phyloP scores from a whole-genome alignment of 2,888 invertebrate genomes.

The Cotesia congregata region DNA sequence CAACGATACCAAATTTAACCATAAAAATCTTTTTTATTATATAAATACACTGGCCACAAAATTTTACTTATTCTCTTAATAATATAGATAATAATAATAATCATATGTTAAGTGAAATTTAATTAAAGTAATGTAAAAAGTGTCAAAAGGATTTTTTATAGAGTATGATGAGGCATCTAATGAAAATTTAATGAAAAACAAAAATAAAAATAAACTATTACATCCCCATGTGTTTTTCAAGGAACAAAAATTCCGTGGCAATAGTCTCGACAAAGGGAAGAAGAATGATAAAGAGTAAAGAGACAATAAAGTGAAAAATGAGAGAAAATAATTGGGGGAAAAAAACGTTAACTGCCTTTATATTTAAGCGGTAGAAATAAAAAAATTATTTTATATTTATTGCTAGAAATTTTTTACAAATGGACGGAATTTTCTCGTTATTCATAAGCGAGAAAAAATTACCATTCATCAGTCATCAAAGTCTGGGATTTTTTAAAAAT shows the following conservation, averaged over 20 bases:
- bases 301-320: constrained; percentile 39
- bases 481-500: too few relatives aligned
- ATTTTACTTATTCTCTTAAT: too few relatives aligned
- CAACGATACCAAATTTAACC: too few relatives aligned
- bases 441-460: too few relatives aligned
- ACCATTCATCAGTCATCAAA: too few relatives aligned
- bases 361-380: constrained; percentile 18
- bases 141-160: constrained; percentile 25
- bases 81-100: too few relatives aligned
- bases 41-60: too few relatives aligned
- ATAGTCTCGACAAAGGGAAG: constrained; percentile 56
- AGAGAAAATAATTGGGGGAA: constrained; percentile 36
- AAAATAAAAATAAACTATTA: constrained; percentile 1
- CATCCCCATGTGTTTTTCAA: background rate
- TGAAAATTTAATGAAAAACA: background rate
- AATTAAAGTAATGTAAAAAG: constrained; percentile 7
- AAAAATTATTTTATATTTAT: background rate
- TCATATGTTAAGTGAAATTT: background rate
- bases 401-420: too few relatives aligned
- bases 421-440: too few relatives aligned
- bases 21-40: too few relatives aligned
- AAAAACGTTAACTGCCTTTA: constrained; percentile 29
- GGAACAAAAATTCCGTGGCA: constrained; percentile 43
- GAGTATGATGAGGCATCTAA: constrained; percentile 1
- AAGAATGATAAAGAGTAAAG: constrained; percentile 30